Conservation (phyloP, 2,113 vertebrate species). For the Oriolus oriolus region DNA sequence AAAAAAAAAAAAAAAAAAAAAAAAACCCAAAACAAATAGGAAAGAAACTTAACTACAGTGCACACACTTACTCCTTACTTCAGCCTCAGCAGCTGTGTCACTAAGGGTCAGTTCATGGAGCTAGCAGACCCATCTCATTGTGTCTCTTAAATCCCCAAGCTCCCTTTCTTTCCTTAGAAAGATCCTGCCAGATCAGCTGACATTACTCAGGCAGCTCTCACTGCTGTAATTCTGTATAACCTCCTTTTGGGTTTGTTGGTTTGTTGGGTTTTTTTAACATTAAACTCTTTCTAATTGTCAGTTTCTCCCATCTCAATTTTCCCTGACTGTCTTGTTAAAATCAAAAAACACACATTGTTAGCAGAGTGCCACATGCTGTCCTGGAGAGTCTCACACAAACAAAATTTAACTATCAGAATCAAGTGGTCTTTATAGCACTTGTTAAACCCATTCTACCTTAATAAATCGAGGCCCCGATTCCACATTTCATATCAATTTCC, state of each 20-base stretch:
- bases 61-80: background rate
- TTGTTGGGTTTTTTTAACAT: background rate
- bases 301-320: background rate
- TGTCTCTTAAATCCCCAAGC: background rate
- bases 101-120: background rate
- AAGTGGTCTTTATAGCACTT: background rate
- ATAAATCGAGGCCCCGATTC: background rate
- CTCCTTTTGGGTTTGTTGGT: background rate
- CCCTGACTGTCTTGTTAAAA: background rate
- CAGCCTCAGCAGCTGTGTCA: background rate
- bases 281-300: background rate
- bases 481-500: background rate
- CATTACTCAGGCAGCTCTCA: background rate
- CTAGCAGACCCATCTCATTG: background rate
- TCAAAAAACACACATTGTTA: background rate
- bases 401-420: background rate
- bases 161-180: background rate
- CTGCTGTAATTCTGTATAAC: background rate
- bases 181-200: background rate
- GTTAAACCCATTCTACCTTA: background rate
- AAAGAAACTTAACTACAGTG: background rate
- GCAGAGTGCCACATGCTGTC: background rate
- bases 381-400: background rate
- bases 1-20: too few relatives aligned
- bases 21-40: background rate